Base-by-base conservation (phyloP, 37 sponge, comb jelly and placozoan genomes). In the Ephydatia muelleri region DNA sequence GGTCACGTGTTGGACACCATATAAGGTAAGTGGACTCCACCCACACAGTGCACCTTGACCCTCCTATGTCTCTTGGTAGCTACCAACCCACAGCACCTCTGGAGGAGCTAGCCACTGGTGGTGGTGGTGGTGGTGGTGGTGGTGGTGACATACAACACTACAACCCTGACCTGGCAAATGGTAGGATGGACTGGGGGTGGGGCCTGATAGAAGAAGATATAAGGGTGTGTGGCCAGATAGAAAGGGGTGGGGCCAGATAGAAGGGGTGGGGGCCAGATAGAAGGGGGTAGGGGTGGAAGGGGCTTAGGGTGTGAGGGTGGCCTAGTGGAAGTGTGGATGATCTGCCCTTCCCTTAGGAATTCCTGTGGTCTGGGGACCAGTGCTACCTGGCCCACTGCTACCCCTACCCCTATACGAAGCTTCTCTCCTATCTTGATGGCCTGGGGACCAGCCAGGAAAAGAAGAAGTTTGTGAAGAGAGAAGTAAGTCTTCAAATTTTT, bases 351-450 rank as follows among this genome's bases (percentile, higher is more conserved):
- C 16, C 33, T 4, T 11, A 57, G 57, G 57, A 57, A 21, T 57
- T 57, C 57, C 57, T 21, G 1, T 57, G 87, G 71, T 25, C 38
- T 67, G 86, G 68, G 25, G 97, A 97, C 80, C 83, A 80, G 34
- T 94, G 92, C 78, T 97, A 97, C 77, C 77, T 97, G 36, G 85
- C 93, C 21, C 93, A 97, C 78, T 94, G 92, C 78, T 97, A 90
- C 72, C 97, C 97, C 16, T 97, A 97, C 75, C 90, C 92, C 21
- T 94, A 88, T 78, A 79, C 94, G 2, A 67, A 85, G 31, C 82
- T 97, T 13, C 90, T 78, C 38, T 0, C 13, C 19, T 83, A 70
- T 16, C 43, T 92, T 4, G 65, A 31, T 11, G 22, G 73, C 1
- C 26, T 84, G 74, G 81, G 80, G 75, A 47, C 37, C 32, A 78